A percentile compares a stretch with the other conserved stretches of the same genome.
Evolutionary conservation across 2,888 invertebrate species (phyloP).

Genomic region (Ethmia dodecea): DNA sequence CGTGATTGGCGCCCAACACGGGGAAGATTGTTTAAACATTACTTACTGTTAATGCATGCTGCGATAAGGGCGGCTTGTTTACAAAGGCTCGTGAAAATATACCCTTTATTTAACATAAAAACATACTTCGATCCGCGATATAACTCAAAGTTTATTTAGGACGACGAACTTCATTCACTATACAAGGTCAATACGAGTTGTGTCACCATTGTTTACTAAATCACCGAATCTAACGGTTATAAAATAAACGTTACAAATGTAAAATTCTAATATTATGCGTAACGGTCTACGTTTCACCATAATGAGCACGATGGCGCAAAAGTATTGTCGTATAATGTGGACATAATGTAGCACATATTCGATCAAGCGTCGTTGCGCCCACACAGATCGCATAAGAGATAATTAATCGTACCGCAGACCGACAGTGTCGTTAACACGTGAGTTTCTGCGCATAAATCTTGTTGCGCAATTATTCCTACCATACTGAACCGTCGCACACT

Average conservation of each 20-base stretch:
- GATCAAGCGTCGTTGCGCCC: not conserved
- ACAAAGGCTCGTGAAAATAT: conserved; percentile 24
- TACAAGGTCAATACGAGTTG: too few species aligned
- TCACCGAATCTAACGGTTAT: conserved; percentile 10
- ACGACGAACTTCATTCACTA: not conserved
- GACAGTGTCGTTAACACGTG: too few species aligned
- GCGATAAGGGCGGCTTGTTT: conserved; percentile 34
- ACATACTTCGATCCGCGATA: too few species aligned
- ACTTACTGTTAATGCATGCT: conserved; percentile 32
- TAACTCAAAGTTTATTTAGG: too few species aligned
- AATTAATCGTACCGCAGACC: too few species aligned
- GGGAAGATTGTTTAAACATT: conserved; percentile 31
- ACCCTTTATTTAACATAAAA: conserved; percentile 14
- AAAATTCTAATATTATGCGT: conserved; percentile 9
- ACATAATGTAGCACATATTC: conserved; percentile 23
- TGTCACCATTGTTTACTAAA: too few species aligned
- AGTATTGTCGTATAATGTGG: conserved; percentile 18
- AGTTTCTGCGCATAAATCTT: too few species aligned
- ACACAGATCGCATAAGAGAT: not conserved
- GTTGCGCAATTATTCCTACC: too few species aligned
- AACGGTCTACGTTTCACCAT: conserved; percentile 2
- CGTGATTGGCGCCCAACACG: conserved; percentile 32
- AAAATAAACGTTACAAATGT: too few species aligned
- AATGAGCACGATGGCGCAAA: not conserved
- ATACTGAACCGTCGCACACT: not conserved